Evolutionary conservation across 2,113 vertebrate genomes (phyloP).

Genomic region (Gnathonemus echidnorhynchus): DNA sequence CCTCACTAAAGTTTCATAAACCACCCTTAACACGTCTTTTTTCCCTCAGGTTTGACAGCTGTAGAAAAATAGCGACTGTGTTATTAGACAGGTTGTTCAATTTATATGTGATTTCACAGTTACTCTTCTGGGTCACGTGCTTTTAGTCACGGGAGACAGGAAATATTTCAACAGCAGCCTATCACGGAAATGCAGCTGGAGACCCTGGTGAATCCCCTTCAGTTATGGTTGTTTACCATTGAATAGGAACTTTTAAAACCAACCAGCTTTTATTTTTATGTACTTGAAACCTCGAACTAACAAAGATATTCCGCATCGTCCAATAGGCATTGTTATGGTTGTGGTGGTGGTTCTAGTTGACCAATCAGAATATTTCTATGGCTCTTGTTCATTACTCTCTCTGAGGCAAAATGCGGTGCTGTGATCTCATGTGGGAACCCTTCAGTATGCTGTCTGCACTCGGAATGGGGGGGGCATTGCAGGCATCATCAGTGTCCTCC

Average conservation of each 20-base stretch:
- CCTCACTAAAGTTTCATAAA: not conserved
- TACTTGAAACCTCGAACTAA: not conserved
- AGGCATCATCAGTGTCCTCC: not conserved
- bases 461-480: not conserved
- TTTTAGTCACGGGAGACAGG: not conserved
- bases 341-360: not conserved
- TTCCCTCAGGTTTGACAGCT: not conserved
- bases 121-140: not conserved
- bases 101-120: constrained; percentile 1
- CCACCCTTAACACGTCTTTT: not conserved
- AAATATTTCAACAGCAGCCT: not conserved
- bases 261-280: not conserved
- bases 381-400: not conserved
- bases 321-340: not conserved
- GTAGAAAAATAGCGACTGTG: not conserved
- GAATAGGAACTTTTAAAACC: not conserved
- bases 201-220: not conserved
- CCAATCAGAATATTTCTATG: not conserved
- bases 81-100: constrained; percentile 2
- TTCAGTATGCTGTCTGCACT: not conserved
- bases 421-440: not conserved
- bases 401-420: not conserved
- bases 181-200: not conserved
- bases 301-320: not conserved
- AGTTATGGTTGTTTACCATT: not conserved